These are phyloP conservation scores for Gasterosteus aculeatus DNA, from an alignment of 2,113 vertebrate species.

Conservation along the genomic window DNA sequence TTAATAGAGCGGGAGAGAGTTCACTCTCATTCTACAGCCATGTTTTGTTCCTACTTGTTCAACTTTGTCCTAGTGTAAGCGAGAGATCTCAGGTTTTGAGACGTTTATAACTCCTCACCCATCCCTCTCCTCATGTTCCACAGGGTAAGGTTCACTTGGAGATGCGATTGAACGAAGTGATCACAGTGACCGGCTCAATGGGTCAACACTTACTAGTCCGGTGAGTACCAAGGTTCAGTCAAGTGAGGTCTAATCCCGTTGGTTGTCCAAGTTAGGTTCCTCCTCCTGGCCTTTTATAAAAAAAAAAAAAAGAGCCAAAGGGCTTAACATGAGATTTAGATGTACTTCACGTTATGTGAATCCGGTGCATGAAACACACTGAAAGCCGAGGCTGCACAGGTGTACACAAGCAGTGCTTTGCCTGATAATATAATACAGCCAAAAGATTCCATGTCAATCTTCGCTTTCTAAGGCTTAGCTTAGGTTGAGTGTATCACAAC, in stretches of 20 bases:
- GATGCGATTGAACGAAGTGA: constrained; percentile 95
- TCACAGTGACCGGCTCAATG: constrained; percentile 93
- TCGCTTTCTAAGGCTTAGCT: not conserved
- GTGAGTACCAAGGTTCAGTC: constrained; percentile 77
- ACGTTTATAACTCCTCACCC: constrained; percentile 26
- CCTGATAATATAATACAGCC: not conserved
- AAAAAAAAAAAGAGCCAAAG: not conserved
- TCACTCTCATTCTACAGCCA: constrained; percentile 4
- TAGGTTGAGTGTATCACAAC: constrained; percentile 2
- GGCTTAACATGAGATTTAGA: not conserved
- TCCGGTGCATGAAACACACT: not conserved
- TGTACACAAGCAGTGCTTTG: not conserved
- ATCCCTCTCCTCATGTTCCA: constrained; percentile 29
- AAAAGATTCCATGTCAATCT: not conserved
- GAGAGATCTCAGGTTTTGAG: constrained; percentile 18
- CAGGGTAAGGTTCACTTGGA: constrained; percentile 99
- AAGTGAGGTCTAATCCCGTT: not conserved
- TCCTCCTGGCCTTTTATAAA: too few relatives aligned
- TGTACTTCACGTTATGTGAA: not conserved
- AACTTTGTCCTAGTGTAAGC: not conserved
- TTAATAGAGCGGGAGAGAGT: constrained; percentile 19
- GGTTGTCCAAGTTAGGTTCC: not conserved
- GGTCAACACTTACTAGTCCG: constrained; percentile 93
- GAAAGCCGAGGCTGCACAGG: not conserved
- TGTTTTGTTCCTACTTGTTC: constrained; percentile 15